Percentiles rank a stretch among this genome's conserved stretches.
phyloP scores from a whole-genome alignment of 2,888 invertebrate genomes.

The Volucella inanis region DNA sequence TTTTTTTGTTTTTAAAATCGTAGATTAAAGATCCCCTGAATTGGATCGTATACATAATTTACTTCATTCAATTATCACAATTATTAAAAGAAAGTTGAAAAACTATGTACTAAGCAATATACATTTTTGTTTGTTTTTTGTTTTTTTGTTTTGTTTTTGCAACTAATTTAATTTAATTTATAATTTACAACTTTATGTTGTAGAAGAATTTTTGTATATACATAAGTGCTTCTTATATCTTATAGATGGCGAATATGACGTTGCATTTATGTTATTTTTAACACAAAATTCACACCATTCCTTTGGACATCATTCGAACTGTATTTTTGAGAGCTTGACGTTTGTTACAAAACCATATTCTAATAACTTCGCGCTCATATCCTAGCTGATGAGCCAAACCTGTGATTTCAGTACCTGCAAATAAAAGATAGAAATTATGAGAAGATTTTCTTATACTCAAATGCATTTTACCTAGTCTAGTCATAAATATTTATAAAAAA shows the following conservation, averaged over 20 bases:
- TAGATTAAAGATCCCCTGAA: constrained; percentile 50
- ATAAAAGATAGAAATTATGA: not conserved
- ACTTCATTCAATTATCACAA: constrained; percentile 66
- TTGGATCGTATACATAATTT: constrained; percentile 68
- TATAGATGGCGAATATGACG: constrained; percentile 18
- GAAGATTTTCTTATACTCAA: constrained; percentile 1
- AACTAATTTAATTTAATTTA: constrained; percentile 41
- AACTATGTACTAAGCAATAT: constrained; percentile 19
- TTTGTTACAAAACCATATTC: constrained; percentile 99
- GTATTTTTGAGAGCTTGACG: constrained; percentile 98
- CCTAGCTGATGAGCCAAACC: constrained; percentile 97
- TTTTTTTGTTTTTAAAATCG: constrained; percentile 1
- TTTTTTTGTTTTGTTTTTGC: constrained; percentile 4
- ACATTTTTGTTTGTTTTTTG: constrained; percentile 18
- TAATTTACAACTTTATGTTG: constrained; percentile 44
- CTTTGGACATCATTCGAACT: constrained; percentile 96
- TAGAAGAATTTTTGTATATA: constrained; percentile 42
- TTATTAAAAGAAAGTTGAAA: constrained; percentile 41
- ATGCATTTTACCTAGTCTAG: too few relatives aligned
- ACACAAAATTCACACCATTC: constrained; percentile 86
- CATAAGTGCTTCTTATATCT: constrained; percentile 27
- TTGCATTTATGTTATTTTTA: constrained; percentile 1
- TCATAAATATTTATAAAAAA: too few relatives aligned
- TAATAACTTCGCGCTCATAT: constrained; percentile 98
- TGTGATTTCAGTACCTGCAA: constrained; percentile 97